phyloP scores from a whole-genome alignment of 2,797 vertebrate genomes.

The Chlorospingus flavigularis region DNA sequence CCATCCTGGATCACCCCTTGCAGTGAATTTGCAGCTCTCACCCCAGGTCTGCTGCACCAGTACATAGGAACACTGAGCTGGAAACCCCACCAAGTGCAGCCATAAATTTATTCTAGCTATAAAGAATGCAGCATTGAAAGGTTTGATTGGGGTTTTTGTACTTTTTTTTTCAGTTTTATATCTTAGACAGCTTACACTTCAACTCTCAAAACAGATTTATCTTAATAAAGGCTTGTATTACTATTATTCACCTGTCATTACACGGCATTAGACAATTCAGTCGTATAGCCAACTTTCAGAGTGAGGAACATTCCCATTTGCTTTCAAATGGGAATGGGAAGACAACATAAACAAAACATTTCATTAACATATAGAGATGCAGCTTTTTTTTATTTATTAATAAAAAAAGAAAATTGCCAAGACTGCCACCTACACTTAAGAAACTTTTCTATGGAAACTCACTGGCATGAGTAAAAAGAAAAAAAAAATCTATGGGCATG shows the following conservation, averaged over 20 bases:
- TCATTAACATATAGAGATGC: conserved; percentile 62
- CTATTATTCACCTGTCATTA: conserved; percentile 76
- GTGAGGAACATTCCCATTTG: conserved; percentile 30
- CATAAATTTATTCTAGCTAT: neutral
- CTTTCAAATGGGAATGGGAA: conserved; percentile 13
- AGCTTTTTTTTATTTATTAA: conserved; percentile 1
- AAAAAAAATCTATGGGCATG: conserved; percentile 78
- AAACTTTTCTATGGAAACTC: conserved; percentile 78
- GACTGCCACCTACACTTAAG: conserved; percentile 74
- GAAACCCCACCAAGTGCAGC: neutral
- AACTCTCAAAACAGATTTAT: conserved; percentile 71
- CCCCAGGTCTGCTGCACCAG: accelerated
- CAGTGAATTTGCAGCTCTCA: neutral
- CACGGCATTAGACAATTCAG: conserved; percentile 69
- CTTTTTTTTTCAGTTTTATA: neutral
- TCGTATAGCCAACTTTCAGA: conserved; percentile 47
- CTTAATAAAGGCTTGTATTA: conserved; percentile 73
- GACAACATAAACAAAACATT: conserved; percentile 64
- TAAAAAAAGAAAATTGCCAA: conserved; percentile 49
- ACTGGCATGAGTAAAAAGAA: conserved; percentile 68
- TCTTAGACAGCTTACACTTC: conserved; percentile 63
- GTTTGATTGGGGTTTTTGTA: neutral
- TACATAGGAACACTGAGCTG: neutral
- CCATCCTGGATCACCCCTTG: accelerated
- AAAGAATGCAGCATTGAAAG: neutral